Base-by-base conservation (phyloP, 2,113 vertebrate genomes). In the Chrysemys picta region DNA sequence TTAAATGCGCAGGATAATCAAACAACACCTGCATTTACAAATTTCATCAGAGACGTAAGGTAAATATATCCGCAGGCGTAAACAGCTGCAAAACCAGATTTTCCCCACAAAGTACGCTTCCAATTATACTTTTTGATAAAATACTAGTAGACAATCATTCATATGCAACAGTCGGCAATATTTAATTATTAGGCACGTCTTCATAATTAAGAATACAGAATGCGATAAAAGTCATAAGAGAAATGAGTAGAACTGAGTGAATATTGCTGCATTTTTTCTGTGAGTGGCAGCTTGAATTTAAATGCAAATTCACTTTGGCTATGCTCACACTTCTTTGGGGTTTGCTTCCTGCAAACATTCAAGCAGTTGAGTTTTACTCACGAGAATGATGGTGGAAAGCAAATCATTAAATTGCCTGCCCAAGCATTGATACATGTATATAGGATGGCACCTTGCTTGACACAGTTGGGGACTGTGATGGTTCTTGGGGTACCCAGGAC, bases 131-230 rank as follows among this genome's bases (percentile, higher is more conserved):
- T 95, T 65, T 83, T 93, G 76, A 84, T 69, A 80, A 94, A 96
- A 93, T 80, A 85, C 22, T 84, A n/a, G 84, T 42, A 85, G 75
- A 21, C 24, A 62, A 80, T 92, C 90, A 91, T 80, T 93, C 86
- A 89, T 75, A 49, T 38, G 56, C 76, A 94, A 90, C 11, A 17
- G 91, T 45, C 89, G 89, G 69, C 24, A 75, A 21, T 94, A 87
- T 94, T 96, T 95, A 92, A 88, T 78, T 83, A 38, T 93, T 78
- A 81, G 85, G 35, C 42, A 86, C 45, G 10, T 82, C 88, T 93
- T 93, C 56, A 75, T 88, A 94, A 95, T 95, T 95, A 95, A 65
- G 84, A 93, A 92, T 95, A 85, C 86, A 82, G 82, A 83, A 96
- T 47, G 13, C 25, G 90, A 50, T 92, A 92, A 89, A 88, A 94